Conservation (phyloP, 2,113 vertebrate species). For the Engraulis encrasicolus region DNA sequence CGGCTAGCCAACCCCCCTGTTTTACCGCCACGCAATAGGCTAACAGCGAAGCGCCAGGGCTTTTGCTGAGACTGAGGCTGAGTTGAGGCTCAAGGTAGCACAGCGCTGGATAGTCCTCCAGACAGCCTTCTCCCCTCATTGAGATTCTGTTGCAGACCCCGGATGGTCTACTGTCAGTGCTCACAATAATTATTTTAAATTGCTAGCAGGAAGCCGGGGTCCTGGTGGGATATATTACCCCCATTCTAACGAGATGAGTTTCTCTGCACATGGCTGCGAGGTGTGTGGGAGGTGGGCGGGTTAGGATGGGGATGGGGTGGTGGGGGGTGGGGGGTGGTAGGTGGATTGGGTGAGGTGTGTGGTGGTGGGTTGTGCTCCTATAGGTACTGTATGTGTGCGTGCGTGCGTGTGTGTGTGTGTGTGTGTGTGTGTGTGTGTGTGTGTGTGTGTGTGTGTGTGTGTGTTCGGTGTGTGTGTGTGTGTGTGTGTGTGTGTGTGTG, state of each 20-base stretch:
- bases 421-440: too few relatives aligned
- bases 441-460: too few relatives aligned
- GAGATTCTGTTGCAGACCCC: conserved; percentile 16
- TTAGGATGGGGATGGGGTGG: neutral
- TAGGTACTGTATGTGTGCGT: too few relatives aligned
- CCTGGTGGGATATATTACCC: conserved; percentile 16
- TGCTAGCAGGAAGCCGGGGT: conserved; percentile 18
- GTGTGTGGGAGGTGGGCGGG: neutral
- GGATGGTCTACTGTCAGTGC: conserved; percentile 20
- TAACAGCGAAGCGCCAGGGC: neutral
- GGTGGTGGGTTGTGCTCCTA: too few relatives aligned
- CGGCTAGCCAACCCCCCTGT: neutral
- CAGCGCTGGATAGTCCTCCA: neutral
- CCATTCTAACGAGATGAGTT: conserved; percentile 20
- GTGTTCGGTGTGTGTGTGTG: too few relatives aligned
- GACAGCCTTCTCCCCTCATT: neutral
- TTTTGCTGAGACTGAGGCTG: neutral
- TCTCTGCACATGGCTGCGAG: conserved; percentile 13
- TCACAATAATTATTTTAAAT: conserved; percentile 24
- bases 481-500: too few relatives aligned
- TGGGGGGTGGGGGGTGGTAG: neutral
- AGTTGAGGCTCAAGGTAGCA: neutral
- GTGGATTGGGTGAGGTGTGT: too few relatives aligned
- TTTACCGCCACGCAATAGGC: neutral
- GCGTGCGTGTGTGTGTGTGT: too few relatives aligned